Conservation (phyloP, 2,888 invertebrate genomes). For the Xestia ashworthii region DNA sequence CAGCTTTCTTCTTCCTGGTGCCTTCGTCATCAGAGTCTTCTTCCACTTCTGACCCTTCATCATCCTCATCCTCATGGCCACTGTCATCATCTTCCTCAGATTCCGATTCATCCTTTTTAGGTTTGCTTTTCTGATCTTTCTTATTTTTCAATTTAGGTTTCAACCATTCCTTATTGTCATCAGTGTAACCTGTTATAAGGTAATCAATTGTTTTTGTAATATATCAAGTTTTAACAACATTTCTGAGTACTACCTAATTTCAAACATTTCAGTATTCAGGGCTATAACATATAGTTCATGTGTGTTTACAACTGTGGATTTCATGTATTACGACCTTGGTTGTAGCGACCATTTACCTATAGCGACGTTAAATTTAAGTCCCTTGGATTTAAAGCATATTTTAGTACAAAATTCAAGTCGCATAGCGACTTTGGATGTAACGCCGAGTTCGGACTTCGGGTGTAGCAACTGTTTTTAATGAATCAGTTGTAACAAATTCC, state of each 20-base stretch:
- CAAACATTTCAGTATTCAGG: not conserved
- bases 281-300: not conserved
- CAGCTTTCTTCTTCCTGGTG: constrained; percentile 70
- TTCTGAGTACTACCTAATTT: not conserved
- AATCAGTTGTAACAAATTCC: no score
- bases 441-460: no score
- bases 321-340: no score
- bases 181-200: constrained; percentile 90
- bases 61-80: constrained; percentile 73
- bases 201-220: not conserved
- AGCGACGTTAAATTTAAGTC: no score
- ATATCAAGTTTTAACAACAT: not conserved
- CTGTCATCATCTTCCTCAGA: constrained; percentile 71
- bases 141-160: constrained; percentile 91
- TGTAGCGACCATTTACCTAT: no score
- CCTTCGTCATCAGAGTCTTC: constrained; percentile 73
- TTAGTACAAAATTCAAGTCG: no score
- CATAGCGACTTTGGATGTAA: no score
- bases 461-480: no score
- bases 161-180: constrained; percentile 94
- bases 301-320: not conserved
- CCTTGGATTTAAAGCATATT: no score
- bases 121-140: constrained; percentile 69
- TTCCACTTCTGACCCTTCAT: constrained; percentile 74
- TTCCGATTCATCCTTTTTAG: constrained; percentile 63